Percentiles rank a stretch among this genome's conserved stretches.
phyloP scores from a whole-genome alignment of 1,140 invertebrate species.

The Diachasmimorpha longicaudata region DNA sequence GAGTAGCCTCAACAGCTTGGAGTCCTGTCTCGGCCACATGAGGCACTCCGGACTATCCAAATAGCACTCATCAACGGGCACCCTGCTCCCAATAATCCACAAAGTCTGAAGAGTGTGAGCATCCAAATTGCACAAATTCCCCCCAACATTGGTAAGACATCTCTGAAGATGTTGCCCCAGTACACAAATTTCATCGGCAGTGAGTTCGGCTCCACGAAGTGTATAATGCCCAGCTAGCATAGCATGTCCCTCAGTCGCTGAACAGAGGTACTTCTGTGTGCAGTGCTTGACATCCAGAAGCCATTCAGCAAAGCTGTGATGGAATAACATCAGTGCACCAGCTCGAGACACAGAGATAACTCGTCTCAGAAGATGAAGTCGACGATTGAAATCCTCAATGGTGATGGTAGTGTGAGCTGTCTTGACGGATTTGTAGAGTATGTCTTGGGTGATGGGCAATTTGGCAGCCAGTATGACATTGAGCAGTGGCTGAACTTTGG shows the following conservation, averaged over 20 bases:
- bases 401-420: conserved; percentile 82
- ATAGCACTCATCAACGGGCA: conserved; percentile 70
- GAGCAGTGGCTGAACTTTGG: conserved; percentile 83
- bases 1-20: conserved; percentile 69
- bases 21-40: conserved; percentile 64
- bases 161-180: conserved; percentile 57
- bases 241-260: conserved; percentile 84
- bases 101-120: conserved; percentile 70
- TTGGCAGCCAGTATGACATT: conserved; percentile 89
- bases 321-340: conserved; percentile 79
- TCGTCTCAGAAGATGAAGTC: conserved; percentile 79
- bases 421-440: conserved; percentile 81
- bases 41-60: conserved; percentile 62
- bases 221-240: conserved; percentile 88
- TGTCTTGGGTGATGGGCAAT: conserved; percentile 79
- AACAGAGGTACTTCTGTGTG: conserved; percentile 91
- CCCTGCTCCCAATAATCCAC: conserved; percentile 73
- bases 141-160: conserved; percentile 41
- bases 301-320: conserved; percentile 94
- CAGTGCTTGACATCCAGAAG: conserved; percentile 95
- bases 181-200: conserved; percentile 60
- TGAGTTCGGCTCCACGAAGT: conserved; percentile 64
- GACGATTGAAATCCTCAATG: conserved; percentile 83
- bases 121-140: conserved; percentile 57
- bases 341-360: conserved; percentile 70